These are phyloP conservation scores for Eulithis testata DNA, from an alignment of 2,888 invertebrate genomes.

Conservation along the genomic window DNA sequence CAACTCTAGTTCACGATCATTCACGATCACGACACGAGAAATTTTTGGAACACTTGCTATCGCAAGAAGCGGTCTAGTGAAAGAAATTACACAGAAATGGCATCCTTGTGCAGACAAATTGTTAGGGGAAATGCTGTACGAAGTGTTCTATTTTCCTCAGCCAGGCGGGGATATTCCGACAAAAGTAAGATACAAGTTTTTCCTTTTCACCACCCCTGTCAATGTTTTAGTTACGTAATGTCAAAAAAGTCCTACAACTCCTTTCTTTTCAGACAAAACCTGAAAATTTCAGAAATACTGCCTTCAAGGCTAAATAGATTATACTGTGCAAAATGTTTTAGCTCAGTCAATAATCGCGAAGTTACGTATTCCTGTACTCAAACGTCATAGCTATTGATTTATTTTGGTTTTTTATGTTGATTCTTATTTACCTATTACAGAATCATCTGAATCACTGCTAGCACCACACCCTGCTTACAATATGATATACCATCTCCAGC, in stretches of 20 bases:
- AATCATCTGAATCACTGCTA: neutral
- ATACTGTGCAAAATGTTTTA: neutral
- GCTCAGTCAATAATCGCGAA: neutral
- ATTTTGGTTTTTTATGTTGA: conserved; percentile 21
- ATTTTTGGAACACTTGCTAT: conserved; percentile 69
- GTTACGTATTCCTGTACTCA: conserved; percentile 15
- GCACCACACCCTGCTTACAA: neutral
- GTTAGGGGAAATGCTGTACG: conserved; percentile 86
- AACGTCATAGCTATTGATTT: conserved; percentile 27
- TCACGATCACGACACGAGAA: conserved; percentile 38
- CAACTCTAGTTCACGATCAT: conserved; percentile 41
- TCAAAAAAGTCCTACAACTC: conserved; percentile 59
- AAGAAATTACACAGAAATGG: conserved; percentile 85
- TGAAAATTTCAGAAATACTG: conserved; percentile 21
- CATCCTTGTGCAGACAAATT: conserved; percentile 90
- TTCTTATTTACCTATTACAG: conserved; percentile 11
- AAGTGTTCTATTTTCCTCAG: conserved; percentile 86
- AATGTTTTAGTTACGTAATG: conserved; percentile 81
- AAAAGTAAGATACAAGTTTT: conserved; percentile 85
- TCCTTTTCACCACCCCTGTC: conserved; percentile 58
- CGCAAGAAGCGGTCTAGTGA: conserved; percentile 79
- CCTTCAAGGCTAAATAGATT: conserved; percentile 4
- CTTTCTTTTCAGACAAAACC: conserved; percentile 6
- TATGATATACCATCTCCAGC: neutral
- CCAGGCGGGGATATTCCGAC: conserved; percentile 85